Percentiles rank a stretch among this genome's conserved stretches.
Evolutionary conservation across 2,888 invertebrate genomes (phyloP).

Genomic region (Alloscopus bannaensis): DNA sequence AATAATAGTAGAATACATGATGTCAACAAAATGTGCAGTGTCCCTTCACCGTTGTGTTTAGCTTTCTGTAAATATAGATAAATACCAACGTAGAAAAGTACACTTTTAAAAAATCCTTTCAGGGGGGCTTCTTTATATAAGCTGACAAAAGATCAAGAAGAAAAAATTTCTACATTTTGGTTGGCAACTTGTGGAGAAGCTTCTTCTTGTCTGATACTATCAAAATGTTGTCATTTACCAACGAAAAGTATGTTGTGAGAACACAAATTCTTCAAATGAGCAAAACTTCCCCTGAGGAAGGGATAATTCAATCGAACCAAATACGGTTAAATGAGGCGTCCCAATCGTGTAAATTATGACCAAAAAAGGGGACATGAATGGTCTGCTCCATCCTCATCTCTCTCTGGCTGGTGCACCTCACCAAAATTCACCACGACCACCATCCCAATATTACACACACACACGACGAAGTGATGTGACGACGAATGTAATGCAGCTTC

Average conservation of each 20-base stretch:
- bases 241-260: slow-evolving; percentile 41
- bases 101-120: too few species aligned
- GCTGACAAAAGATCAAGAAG: too few species aligned
- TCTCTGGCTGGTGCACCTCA: slow-evolving; percentile 45
- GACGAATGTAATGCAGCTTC: too few species aligned
- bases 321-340: slow-evolving; percentile 71
- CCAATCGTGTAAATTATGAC: slow-evolving; percentile 71
- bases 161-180: not conserved
- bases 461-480: too few species aligned
- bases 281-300: slow-evolving; percentile 63
- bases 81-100: too few species aligned
- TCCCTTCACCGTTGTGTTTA: too few species aligned
- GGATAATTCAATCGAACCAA: slow-evolving; percentile 70
- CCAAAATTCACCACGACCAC: slow-evolving; percentile 49
- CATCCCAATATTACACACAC: slow-evolving; percentile 8
- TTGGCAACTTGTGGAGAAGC: slow-evolving; percentile 17
- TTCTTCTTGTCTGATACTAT: slow-evolving; percentile 51
- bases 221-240: slow-evolving; percentile 62
- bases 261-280: slow-evolving; percentile 58
- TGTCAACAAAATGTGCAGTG: too few species aligned
- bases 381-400: slow-evolving; percentile 39
- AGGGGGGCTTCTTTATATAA: too few species aligned
- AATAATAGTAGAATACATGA: too few species aligned
- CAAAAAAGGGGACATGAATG: slow-evolving; percentile 69
- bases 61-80: too few species aligned